Evolutionary conservation across 2,888 invertebrate species (phyloP).

Genomic region (Thymelicus acteon): DNA sequence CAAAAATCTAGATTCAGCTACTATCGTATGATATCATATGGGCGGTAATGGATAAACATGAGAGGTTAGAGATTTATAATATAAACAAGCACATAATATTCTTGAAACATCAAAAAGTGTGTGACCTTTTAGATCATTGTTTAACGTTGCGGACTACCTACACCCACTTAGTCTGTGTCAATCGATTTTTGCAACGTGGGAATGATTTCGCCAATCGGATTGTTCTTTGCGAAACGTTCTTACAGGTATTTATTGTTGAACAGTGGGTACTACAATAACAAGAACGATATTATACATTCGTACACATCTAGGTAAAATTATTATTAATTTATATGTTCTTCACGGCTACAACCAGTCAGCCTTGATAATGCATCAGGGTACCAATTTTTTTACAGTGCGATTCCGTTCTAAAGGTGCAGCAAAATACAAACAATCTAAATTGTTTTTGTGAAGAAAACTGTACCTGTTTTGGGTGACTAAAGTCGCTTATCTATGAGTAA

Average conservation of each 20-base stretch:
- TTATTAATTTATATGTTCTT: no score
- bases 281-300: no score
- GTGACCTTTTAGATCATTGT: constrained; percentile 31
- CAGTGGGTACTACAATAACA: background rate
- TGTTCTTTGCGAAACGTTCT: constrained; percentile 15
- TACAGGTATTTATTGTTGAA: background rate
- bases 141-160: background rate
- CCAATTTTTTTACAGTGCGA: background rate
- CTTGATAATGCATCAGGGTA: background rate
- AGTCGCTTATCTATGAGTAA: constrained; percentile 2
- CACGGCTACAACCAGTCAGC: background rate
- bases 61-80: no score
- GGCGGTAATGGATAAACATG: no score
- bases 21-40: no score
- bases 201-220: constrained; percentile 31
- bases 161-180: constrained; percentile 18
- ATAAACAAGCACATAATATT: no score
- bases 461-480: background rate
- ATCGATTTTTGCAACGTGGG: constrained; percentile 25
- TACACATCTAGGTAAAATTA: no score
- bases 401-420: background rate
- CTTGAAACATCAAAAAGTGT: no score
- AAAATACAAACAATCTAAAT: background rate
- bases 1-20: no score
- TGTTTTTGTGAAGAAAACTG: constrained; percentile 1